Percentiles rank a stretch among this genome's conserved stretches.
Evolutionary conservation across 1,140 invertebrate genomes (phyloP).

Genomic region (Anastatus disparis): DNA sequence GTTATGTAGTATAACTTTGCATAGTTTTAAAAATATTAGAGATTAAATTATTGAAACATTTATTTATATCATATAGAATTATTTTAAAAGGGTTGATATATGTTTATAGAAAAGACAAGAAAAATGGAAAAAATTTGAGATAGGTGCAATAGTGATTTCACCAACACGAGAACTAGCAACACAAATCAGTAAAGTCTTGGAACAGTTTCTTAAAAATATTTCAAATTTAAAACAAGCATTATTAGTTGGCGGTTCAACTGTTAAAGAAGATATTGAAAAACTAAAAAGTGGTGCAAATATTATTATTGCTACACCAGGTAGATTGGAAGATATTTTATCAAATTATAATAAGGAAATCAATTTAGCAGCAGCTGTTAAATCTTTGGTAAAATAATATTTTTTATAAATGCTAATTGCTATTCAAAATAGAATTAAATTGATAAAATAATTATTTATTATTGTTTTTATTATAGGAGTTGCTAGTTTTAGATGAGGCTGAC

Average conservation of each 20-base stretch:
- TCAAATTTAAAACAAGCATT: constrained; percentile 70
- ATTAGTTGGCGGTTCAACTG: constrained; percentile 85
- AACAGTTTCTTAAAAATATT: constrained; percentile 71
- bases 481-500: constrained; percentile 98
- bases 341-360: constrained; percentile 73
- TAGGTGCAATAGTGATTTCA: constrained; percentile 90
- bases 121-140: constrained; percentile 78
- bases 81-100: too few relatives aligned
- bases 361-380: constrained; percentile 76
- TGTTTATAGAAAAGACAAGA: constrained; percentile 59
- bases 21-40: background rate
- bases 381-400: constrained; percentile 78
- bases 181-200: constrained; percentile 86
- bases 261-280: constrained; percentile 77
- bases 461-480: constrained; percentile 77
- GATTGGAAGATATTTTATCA: constrained; percentile 88
- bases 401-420: too few relatives aligned
- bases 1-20: too few relatives aligned
- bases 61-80: too few relatives aligned
- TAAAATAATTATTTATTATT: constrained; percentile 5
- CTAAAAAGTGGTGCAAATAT: constrained; percentile 85
- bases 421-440: too few relatives aligned
- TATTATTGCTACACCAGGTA: constrained; percentile 90
- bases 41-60: background rate
- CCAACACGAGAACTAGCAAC: constrained; percentile 92